Conservation (phyloP, 2,797 vertebrate genomes). For the Pristis pectinata region DNA sequence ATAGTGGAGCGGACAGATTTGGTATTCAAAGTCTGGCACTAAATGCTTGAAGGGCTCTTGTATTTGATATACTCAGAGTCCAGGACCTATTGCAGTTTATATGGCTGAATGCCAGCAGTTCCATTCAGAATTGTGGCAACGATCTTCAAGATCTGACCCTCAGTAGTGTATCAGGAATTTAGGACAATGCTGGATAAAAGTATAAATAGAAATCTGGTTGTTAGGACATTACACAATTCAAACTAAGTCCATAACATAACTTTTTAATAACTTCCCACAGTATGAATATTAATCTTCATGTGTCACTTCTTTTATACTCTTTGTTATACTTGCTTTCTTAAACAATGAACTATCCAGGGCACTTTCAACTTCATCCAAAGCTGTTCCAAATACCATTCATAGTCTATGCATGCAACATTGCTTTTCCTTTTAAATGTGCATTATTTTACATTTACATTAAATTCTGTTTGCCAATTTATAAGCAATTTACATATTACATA, state of each 20-base stretch:
- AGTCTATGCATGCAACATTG: background rate
- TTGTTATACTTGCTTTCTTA: background rate
- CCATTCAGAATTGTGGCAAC: too few species aligned
- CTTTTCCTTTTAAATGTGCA: background rate
- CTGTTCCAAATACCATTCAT: background rate
- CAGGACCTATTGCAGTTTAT: too few species aligned
- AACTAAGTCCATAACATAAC: background rate
- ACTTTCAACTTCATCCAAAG: background rate
- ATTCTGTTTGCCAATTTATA: background rate
- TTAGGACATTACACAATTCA: background rate
- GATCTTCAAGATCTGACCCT: too few species aligned
- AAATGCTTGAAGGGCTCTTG: too few species aligned
- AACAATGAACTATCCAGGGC: background rate
- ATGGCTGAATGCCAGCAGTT: too few species aligned
- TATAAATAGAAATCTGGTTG: background rate
- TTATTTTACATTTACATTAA: background rate
- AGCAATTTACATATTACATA: background rate
- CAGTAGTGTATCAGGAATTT: background rate
- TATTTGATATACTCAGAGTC: too few species aligned
- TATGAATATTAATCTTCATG: background rate
- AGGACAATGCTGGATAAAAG: background rate
- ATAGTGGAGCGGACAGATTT: too few species aligned
- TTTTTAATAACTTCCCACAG: background rate
- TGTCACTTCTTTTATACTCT: background rate
- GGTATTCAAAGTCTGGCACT: too few species aligned